Base-by-base conservation (phyloP, 2,113 vertebrate genomes). In the Pseudopodoces humilis region DNA sequence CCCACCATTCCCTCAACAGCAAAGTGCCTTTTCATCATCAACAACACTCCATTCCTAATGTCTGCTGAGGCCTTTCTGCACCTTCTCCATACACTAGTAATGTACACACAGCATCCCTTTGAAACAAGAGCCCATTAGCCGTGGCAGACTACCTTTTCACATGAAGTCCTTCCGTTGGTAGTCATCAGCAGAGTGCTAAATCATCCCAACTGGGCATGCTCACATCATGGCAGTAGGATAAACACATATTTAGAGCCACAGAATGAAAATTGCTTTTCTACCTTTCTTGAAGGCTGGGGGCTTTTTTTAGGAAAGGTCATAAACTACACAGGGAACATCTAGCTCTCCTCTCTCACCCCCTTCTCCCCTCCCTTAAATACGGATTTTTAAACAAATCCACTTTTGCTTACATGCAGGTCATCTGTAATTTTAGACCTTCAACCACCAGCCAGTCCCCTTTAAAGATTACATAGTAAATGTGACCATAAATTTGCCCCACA, bases 1-100 rank as follows among this genome's bases (percentile, higher is more conserved):
- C 97, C 97, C 96, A 97, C 97, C 97, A 94, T 98, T 98, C 98
- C 97, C 98, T 98, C 98, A 97, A 97, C 93, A 95, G 98, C 97
- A 98, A 98, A 98, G 98, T 98, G 97, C 98, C 98, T 98, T 98
- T 98, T 98, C 98, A 98, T 98, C 98, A 98, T 98, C 98, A 98
- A 96, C 98, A 97, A 97, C 98, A 98, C 97, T 98, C 98, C 98
- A 98, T 98, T 97, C 96, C 98, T 98, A 98, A 98, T 98, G 98
- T 97, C 97, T 97, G 96, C 97, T 75, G 86, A 97, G 97, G 97
- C 97, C 98, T 98, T 97, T 98, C 98, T 95, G 97, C 97, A 98
- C 98, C 97, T 98, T 98, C 97, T 98, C 97, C 97, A 95, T 95
- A 59, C 96, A 85, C 97, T 96, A 65, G 97, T 98, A 98, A 98